Evolutionary conservation across 2,797 vertebrate species (phyloP).

Genomic region (Hoplostethus atlanticus): DNA sequence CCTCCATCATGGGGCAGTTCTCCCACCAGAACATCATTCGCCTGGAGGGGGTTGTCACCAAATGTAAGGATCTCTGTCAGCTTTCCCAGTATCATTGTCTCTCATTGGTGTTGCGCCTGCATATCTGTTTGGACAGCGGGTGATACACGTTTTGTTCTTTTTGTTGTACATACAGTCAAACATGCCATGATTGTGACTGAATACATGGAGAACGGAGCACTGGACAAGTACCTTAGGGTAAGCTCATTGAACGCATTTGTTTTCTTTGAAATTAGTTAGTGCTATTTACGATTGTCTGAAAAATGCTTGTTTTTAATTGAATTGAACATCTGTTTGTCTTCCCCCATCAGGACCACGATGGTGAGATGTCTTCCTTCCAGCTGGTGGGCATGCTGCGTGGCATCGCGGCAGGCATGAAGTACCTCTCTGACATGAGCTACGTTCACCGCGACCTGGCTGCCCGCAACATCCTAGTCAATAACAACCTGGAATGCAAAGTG

Average conservation of each 20-base stretch:
- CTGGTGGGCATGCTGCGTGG: slow-evolving; percentile 96
- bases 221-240: slow-evolving; percentile 94
- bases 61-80: slow-evolving; percentile 86
- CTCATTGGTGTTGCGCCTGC: neutral
- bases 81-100: neutral
- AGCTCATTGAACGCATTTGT: slow-evolving; percentile 40
- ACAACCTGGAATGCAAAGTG: slow-evolving; percentile 95
- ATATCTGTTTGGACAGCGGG: neutral
- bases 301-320: neutral
- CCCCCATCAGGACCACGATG: slow-evolving; percentile 87
- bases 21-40: slow-evolving; percentile 97
- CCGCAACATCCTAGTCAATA: slow-evolving; percentile 97
- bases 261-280: neutral
- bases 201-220: slow-evolving; percentile 97
- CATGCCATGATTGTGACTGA: slow-evolving; percentile 98
- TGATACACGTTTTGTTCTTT: slow-evolving; percentile 3
- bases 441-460: slow-evolving; percentile 97
- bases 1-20: slow-evolving; percentile 99
- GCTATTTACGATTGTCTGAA: neutral
- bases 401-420: slow-evolving; percentile 96
- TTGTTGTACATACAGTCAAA: slow-evolving; percentile 85
- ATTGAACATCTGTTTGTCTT: neutral
- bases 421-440: slow-evolving; percentile 97
- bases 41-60: slow-evolving; percentile 95
- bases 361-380: slow-evolving; percentile 91